Evolutionary conservation across 2,888 invertebrate species (phyloP).

Genomic region (Monochamus alternatus): DNA sequence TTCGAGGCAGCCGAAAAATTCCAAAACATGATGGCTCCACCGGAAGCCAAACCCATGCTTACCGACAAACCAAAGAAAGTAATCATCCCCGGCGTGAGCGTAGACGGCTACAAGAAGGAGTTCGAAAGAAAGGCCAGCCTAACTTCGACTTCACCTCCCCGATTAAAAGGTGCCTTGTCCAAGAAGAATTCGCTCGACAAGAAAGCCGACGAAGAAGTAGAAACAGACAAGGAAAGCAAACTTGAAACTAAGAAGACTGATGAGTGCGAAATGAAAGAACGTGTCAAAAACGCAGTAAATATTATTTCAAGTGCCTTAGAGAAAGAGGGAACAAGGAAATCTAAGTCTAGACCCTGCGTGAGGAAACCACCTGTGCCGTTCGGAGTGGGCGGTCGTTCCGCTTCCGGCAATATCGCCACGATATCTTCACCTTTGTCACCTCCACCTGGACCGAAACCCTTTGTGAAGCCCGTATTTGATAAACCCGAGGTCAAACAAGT

Average conservation of each 20-base stretch:
- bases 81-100: slow-evolving; percentile 85
- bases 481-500: slow-evolving; percentile 58
- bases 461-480: slow-evolving; percentile 58
- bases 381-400: slow-evolving; percentile 72
- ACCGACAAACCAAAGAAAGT: slow-evolving; percentile 83
- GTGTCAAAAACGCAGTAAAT: slow-evolving; percentile 80
- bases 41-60: slow-evolving; percentile 62
- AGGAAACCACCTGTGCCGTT: slow-evolving; percentile 80
- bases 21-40: slow-evolving; percentile 73
- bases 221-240: slow-evolving; percentile 51
- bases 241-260: slow-evolving; percentile 55
- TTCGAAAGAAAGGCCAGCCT: slow-evolving; percentile 87
- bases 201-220: slow-evolving; percentile 53
- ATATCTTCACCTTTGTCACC: slow-evolving; percentile 60
- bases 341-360: slow-evolving; percentile 70
- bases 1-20: slow-evolving; percentile 82
- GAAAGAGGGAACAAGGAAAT: slow-evolving; percentile 69
- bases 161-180: slow-evolving; percentile 57
- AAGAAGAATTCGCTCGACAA: slow-evolving; percentile 60
- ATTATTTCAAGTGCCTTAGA: slow-evolving; percentile 82
- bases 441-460: slow-evolving; percentile 63
- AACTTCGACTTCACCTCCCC: slow-evolving; percentile 68
- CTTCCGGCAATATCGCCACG: slow-evolving; percentile 74
- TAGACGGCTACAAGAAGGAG: slow-evolving; percentile 89
- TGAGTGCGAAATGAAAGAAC: slow-evolving; percentile 73